Conservation (phyloP, 2,888 invertebrate genomes). For the Epiblema foenella region DNA sequence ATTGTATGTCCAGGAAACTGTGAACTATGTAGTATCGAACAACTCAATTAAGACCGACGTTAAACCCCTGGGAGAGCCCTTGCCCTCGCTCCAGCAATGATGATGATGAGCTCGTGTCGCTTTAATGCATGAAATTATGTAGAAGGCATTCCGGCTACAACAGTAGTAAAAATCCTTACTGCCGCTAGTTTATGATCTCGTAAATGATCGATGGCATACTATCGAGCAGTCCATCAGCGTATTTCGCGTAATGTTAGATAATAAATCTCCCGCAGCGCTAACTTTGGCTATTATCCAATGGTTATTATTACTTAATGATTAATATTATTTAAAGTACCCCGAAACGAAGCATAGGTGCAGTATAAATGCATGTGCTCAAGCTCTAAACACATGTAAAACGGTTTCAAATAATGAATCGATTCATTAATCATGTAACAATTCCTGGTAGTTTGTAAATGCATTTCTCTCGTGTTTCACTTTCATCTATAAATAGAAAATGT, state of each 20-base stretch:
- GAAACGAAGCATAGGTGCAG: slow-evolving; percentile 55
- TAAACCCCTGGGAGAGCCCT: neutral
- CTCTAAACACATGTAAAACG: slow-evolving; percentile 19
- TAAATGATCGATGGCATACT: slow-evolving; percentile 54
- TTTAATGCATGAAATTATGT: slow-evolving; percentile 3
- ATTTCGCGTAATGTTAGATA: slow-evolving; percentile 56
- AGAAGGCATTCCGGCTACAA: slow-evolving; percentile 36
- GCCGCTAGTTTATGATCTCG: slow-evolving; percentile 52
- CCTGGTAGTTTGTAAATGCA: slow-evolving; percentile 15
- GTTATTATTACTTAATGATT: slow-evolving; percentile 65
- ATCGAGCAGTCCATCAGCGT: slow-evolving; percentile 53
- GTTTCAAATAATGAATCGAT: slow-evolving; percentile 21
- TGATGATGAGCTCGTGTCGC: neutral
- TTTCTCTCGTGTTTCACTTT: slow-evolving; percentile 33
- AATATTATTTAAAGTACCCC: slow-evolving; percentile 53
- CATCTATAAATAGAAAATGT: slow-evolving; percentile 37
- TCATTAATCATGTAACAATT: slow-evolving; percentile 34
- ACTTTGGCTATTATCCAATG: slow-evolving; percentile 63
- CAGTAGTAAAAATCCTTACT: slow-evolving; percentile 53
- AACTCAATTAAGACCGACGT: too few relatives aligned
- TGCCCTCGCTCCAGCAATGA: neutral
- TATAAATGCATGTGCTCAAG: slow-evolving; percentile 44
- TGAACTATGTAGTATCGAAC: neutral
- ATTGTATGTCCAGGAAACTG: neutral
- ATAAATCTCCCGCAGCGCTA: slow-evolving; percentile 57